Base-by-base conservation (phyloP, 2,888 invertebrate species). In the Arge pagana region DNA sequence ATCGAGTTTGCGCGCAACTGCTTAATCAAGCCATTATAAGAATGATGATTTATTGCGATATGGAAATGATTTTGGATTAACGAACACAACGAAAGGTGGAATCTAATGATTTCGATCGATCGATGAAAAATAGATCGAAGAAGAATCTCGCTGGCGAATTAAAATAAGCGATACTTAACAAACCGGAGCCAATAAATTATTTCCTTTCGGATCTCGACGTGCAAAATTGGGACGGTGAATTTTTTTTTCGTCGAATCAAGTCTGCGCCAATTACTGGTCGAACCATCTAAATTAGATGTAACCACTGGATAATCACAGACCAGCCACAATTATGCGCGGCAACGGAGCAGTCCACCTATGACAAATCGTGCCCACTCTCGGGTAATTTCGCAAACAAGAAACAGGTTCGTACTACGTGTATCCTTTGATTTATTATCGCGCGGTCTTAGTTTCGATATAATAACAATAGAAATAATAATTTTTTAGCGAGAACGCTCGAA, bases 271-370 rank as follows among this genome's bases (percentile, higher is more conserved):
- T 65, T 61, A 61, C 53, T 21, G 57, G 60, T 55, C 60, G 62
- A 55, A 64, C 63, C 60, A 60, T 59, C 55, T 55, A 60, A 67
- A 67, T 68, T 67, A 61, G 55, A 52, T 49, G 50, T 60, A 61
- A 63, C 62, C 56, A 62, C 56, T 63, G 65, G 61, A 59, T 66
- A 65, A 71, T 64, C 64, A 61, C 53, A 42, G 54, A 42, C 23
- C 53, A 51, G 51, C 26, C 57, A 60, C 62, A 64, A 68, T 70
- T 64, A 67, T 45, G 23, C 23, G 21, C 15, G 21, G 15, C 6
- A 42, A 7, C 19, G 40, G 24, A 26, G n/a, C 24, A n/a, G n/a
- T 50, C 49, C 35, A 52, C 55, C 60, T 66, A 67, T 66, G 70
- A 70, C 69, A 70, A 68, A 70, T 70, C 65, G 59, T 55, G 53